Evolutionary conservation across 2,888 invertebrate genomes (phyloP), one percentile per base, ranked within the genome.

Genomic region (Camptogramma bilineatum): DNA sequence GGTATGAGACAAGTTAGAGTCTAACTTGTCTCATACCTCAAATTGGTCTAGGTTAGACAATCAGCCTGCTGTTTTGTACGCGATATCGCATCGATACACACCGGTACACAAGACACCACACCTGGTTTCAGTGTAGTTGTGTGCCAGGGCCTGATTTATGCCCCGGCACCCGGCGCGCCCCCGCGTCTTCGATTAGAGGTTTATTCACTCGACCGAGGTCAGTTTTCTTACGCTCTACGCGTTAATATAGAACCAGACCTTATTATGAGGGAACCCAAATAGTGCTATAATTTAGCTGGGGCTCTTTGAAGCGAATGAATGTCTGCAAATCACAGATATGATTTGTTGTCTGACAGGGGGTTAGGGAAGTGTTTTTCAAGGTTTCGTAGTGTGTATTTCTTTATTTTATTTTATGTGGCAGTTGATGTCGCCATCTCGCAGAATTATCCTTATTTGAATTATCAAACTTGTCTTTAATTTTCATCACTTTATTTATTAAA

Each of bases 201-300:
- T 89, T 90, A 90, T 90, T 87, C 90, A 90, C 83, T 89, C 88
- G 83, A 81, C 85, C 84, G 90, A 91, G 91, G 91, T 91, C 90
- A 91, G 88, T 91, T 90, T 91, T 89, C 86, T 86, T 85, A 84
- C 84, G 65, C 81, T 76, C 76, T 77, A 74, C 77, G 78, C 78
- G 73, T 78, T 84, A 86, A 83, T 85, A 83, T 79, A 77, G 77
- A 59, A 62, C 76, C 77, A 69, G 73, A 72, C 76, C 47, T 83
- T 83, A 83, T 85, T 82, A 84, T 75, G 71, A 76, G 80, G 73
- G 78, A 78, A 65, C 72, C 76, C 73, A 78, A 79, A 82, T 81
- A 78, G 64, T 68, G 69, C 77, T 62, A 68, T 68, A 51, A 66
- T 69, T 59, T 48, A 58, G 42, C 28, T 54, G 53, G 24, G 52